Conservation (phyloP, 2,888 invertebrate genomes). For the Gymnocheta viridis region DNA sequence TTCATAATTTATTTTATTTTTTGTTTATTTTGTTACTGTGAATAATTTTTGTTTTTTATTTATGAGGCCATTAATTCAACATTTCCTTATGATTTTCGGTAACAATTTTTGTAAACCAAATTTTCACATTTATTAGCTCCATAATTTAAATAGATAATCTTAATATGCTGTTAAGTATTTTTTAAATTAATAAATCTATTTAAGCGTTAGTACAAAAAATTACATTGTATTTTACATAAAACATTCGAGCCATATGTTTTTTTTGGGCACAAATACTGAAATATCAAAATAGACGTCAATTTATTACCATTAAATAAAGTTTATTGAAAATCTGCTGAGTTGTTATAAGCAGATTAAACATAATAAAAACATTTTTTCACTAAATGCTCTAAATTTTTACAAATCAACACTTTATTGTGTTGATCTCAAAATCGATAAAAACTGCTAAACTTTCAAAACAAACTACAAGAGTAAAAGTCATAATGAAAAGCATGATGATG, state of each 20-base stretch:
- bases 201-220: not conserved
- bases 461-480: not conserved
- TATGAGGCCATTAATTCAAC: slow-evolving; percentile 51
- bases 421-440: no score
- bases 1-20: not conserved
- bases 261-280: not conserved
- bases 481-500: not conserved
- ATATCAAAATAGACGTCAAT: not conserved
- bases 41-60: slow-evolving; percentile 28
- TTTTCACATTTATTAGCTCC: slow-evolving; percentile 33
- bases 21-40: not conserved
- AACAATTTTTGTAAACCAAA: slow-evolving; percentile 35
- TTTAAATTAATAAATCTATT: not conserved
- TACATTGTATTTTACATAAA: not conserved
- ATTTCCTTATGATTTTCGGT: slow-evolving; percentile 1
- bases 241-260: not conserved
- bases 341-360: not conserved
- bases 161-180: slow-evolving; percentile 3
- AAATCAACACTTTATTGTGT: no score
- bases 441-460: no score
- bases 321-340: not conserved
- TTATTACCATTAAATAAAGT: not conserved
- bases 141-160: slow-evolving; percentile 27
- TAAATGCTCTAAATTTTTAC: no score
- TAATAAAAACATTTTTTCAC: no score